Evolutionary conservation across 2,888 invertebrate species (phyloP), one percentile per base, ranked within the genome.

Genomic region (Zygaena filipendulae): DNA sequence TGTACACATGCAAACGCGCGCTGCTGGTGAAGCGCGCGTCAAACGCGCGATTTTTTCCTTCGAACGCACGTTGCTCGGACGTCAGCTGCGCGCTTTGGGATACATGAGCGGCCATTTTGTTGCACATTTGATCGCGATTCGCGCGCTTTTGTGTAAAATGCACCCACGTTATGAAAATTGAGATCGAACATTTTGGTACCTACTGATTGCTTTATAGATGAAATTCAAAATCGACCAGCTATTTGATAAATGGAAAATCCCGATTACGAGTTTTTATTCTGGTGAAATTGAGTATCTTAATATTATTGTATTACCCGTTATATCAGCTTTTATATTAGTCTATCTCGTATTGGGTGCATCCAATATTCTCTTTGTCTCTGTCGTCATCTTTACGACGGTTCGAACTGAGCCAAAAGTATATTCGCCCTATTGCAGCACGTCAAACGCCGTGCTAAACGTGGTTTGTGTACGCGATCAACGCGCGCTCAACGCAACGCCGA

Each of bases 321-420:
- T n/a, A n/a, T n/a, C n/a, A n/a, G n/a, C n/a, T n/a, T n/a, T n/a
- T n/a, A n/a, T n/a, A n/a, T 26, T 20, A 30, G 18, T 32, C 16
- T 12, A 27, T 29, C 29, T 16, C 25, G 21, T 32, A 36, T 29
- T 21, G 39, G 32, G 24, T 36, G 32, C 32, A 35, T 29, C 33
- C 30, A 35, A 27, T 19, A 34, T 27, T 34, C 32, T 30, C 25
- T 33, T 31, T 33, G 30, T 29, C 31, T 33, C 12, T 27, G 32
- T 18, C 32, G 32, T 33, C 32, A 24, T 38, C 35, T 38, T 38
- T 27, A 32, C 37, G 30, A 32, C 25, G 31, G 21, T 35, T n/a
- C n/a, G n/a, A n/a, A n/a, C n/a, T n/a, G n/a, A n/a, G n/a, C n/a
- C n/a, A n/a, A n/a, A n/a, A n/a, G n/a, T n/a, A n/a, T n/a, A n/a